Percentiles rank a stretch among this genome's conserved stretches.
phyloP scores from a whole-genome alignment of 2,113 vertebrate species.

The Percina caprodes region DNA sequence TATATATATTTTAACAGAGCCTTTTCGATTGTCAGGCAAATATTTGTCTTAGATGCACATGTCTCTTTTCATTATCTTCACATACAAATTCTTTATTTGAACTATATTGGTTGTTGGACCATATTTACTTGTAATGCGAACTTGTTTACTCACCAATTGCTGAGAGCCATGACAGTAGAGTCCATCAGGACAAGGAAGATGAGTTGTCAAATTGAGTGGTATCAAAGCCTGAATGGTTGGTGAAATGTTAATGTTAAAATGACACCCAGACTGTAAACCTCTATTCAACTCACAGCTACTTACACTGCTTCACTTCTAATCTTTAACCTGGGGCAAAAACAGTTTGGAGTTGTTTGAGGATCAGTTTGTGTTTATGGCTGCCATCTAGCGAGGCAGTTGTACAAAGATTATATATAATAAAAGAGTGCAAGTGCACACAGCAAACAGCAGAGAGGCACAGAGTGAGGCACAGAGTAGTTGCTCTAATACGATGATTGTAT shows the following conservation, averaged over 20 bases:
- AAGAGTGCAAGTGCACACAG: constrained; percentile 29
- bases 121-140: neutral
- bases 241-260: neutral
- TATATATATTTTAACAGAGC: neutral
- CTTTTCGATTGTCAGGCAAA: neutral
- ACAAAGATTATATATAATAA: constrained; percentile 72
- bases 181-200: neutral
- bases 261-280: neutral
- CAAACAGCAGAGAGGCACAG: constrained; percentile 37
- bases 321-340: constrained; percentile 12
- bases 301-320: neutral
- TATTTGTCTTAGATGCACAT: too few species aligned
- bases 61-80: neutral
- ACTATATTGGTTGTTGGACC: neutral
- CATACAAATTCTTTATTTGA: neutral
- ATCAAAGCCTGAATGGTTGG: constrained; percentile 7
- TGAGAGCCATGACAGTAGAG: neutral
- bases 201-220: neutral
- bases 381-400: constrained; percentile 50
- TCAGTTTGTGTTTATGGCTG: constrained; percentile 63
- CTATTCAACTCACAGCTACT: neutral
- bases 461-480: constrained; percentile 69
- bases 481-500: constrained; percentile 99
- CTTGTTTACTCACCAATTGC: neutral
- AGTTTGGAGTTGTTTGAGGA: constrained; percentile 64